Evolutionary conservation across 2,888 invertebrate species (phyloP), one percentile per base, ranked within the genome.

Genomic region (Galerucella nymphaeae): DNA sequence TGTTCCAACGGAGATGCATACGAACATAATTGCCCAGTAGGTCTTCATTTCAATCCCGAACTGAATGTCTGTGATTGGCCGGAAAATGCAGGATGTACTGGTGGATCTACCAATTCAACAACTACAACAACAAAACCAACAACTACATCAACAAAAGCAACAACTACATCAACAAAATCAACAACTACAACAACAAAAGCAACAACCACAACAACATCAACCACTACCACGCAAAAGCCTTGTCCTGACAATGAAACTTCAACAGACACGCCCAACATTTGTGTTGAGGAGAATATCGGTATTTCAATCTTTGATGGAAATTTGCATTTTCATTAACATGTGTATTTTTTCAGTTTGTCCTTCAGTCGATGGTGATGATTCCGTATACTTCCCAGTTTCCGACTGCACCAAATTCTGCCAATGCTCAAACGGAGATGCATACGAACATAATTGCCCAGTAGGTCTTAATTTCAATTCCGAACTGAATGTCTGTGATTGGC

Each of bases 371-470:
- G 73, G 74, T n/a, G 23, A 58, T 20, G 57, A 71, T 38, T 72
- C 75, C 2, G 74, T 77, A 11, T 77, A 77, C 62, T 66, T 53
- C 45, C 57, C 75, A n/a, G 62, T 71, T 30, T 41, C 41, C 61
- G 61, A 77, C 45, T 77, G 75, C 18, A 53, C 71, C 2, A 72
- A 77, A 45, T 77, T 76, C 58, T 77, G 74, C 50, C 73, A 77
- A 42, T 77, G 77, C 59, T 74, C 75, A 13, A 77, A 74, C 18
- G 77, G 77, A 11, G 62, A 14, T 2, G 67, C 75, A 23, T 73
- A 71, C 23, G 23, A 74, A 18, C 68, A 70, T 58, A n/a, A 70
- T 14, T 78, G 78, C 53, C 74, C 77, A 16, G 16, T 8, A 30
- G 76, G 70, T 41, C 64, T 74, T 2, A 70, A 77, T 59, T 78